Percentiles rank a stretch among this genome's conserved stretches.
phyloP scores from a whole-genome alignment of 2,113 vertebrate species.

The Fukomys damarensis region DNA sequence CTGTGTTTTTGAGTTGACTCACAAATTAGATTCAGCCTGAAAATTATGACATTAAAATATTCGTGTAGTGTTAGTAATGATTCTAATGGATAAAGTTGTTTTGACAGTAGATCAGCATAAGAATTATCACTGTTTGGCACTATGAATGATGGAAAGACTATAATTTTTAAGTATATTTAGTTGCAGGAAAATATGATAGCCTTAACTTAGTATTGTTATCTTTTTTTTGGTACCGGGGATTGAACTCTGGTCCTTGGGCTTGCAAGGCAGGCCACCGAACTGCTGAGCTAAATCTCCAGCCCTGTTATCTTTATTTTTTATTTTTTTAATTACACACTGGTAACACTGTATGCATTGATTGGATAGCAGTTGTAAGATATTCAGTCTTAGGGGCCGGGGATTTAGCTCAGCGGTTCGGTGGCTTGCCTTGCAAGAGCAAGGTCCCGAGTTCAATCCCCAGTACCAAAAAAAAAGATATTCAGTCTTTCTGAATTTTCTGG shows the following conservation, averaged over 20 bases:
- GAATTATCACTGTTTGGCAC: neutral
- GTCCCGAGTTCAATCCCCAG: too few species aligned
- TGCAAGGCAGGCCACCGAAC: too few species aligned
- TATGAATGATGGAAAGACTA: neutral
- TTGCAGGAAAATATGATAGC: conserved; percentile 9
- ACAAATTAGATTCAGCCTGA: neutral
- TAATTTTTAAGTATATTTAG: neutral
- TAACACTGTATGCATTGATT: neutral
- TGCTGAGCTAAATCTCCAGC: too few species aligned
- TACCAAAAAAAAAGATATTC: too few species aligned
- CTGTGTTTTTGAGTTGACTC: conserved; percentile 29
- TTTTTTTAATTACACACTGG: neutral
- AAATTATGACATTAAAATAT: neutral
- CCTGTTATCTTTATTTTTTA: too few species aligned
- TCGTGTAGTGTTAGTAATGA: neutral
- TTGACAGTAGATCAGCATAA: neutral
- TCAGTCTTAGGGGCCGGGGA: too few species aligned
- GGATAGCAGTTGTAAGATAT: neutral
- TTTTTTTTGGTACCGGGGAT: too few species aligned
- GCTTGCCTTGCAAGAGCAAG: too few species aligned
- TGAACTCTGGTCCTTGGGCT: too few species aligned
- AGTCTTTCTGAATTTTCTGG: conserved; percentile 28
- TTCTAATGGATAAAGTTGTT: neutral
- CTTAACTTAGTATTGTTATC: neutral
- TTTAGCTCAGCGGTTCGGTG: too few species aligned